A percentile compares a stretch with the other conserved stretches of the same genome.
Conservation (phyloP, 2,797 vertebrate species). For the Prunella strophiata region DNA sequence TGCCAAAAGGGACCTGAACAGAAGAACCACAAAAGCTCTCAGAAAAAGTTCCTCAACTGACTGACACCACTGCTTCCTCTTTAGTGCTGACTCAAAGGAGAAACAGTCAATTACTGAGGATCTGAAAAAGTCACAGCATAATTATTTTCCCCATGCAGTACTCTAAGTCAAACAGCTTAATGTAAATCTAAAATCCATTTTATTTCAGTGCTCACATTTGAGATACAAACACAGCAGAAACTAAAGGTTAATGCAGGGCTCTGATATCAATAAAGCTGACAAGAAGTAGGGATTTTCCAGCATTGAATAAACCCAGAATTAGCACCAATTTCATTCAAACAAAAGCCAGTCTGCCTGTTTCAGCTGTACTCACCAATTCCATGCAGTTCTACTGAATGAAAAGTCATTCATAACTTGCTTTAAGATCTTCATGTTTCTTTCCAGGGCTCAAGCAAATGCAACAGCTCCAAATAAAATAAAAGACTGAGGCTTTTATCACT, state of each 20-base stretch:
- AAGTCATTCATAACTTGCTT: conserved; percentile 57
- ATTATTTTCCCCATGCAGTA: not conserved
- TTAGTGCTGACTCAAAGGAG: not conserved
- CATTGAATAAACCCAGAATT: not conserved
- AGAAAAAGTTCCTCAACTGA: not conserved
- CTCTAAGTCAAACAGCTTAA: not conserved
- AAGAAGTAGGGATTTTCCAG: not conserved
- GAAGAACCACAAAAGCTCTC: not conserved
- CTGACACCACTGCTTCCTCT: not conserved
- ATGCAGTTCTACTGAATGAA: conserved; percentile 2
- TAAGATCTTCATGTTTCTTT: conserved; percentile 80
- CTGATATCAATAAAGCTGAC: not conserved
- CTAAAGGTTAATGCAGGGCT: not conserved
- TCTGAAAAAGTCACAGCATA: not conserved
- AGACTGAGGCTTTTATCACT: not conserved
- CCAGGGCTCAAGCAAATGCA: conserved; percentile 31
- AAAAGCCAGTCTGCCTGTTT: not conserved
- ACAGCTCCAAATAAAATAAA: not conserved
- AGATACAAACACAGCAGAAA: not conserved
- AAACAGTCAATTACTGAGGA: not conserved
- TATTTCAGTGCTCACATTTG: not conserved
- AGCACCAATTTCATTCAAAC: not conserved
- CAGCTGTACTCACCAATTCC: conserved; percentile 82
- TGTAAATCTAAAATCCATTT: not conserved
- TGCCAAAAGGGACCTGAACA: not conserved